Conservation (phyloP, 1,140 invertebrate genomes). For the Centruroides sculpturatus region DNA sequence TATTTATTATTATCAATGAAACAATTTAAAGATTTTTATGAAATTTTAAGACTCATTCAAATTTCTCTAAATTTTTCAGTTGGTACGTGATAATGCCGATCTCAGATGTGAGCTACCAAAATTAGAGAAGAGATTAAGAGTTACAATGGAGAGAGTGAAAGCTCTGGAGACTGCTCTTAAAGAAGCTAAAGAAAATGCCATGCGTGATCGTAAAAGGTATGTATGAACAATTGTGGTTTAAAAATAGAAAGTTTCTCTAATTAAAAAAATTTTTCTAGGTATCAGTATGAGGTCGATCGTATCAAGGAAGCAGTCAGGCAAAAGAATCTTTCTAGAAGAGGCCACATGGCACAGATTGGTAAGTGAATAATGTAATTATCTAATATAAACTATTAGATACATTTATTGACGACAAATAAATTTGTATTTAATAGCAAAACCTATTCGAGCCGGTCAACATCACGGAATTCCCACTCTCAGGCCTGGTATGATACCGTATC, state of each 20-base stretch:
- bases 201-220: constrained; percentile 87
- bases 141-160: constrained; percentile 96
- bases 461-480: too few species aligned
- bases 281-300: constrained; percentile 96
- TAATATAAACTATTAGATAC: neutral
- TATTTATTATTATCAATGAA: neutral
- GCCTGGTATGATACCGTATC: too few species aligned
- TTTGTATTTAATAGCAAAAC: constrained; percentile 16
- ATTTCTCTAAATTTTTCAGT: constrained; percentile 23
- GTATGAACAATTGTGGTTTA: too few species aligned
- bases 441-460: constrained; percentile 20
- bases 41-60: neutral
- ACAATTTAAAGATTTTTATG: neutral
- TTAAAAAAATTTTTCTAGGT: constrained; percentile 28
- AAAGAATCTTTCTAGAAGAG: constrained; percentile 85
- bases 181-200: constrained; percentile 97
- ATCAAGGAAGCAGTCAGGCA: constrained; percentile 98
- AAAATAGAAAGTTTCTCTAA: too few species aligned
- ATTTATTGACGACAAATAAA: neutral
- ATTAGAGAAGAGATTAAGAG: constrained; percentile 88
- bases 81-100: constrained; percentile 96
- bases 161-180: constrained; percentile 90
- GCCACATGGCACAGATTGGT: constrained; percentile 90
- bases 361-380: constrained; percentile 17
- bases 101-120: constrained; percentile 95